Conservation (phyloP, 2,797 vertebrate species). For the Bufotes viridis region DNA sequence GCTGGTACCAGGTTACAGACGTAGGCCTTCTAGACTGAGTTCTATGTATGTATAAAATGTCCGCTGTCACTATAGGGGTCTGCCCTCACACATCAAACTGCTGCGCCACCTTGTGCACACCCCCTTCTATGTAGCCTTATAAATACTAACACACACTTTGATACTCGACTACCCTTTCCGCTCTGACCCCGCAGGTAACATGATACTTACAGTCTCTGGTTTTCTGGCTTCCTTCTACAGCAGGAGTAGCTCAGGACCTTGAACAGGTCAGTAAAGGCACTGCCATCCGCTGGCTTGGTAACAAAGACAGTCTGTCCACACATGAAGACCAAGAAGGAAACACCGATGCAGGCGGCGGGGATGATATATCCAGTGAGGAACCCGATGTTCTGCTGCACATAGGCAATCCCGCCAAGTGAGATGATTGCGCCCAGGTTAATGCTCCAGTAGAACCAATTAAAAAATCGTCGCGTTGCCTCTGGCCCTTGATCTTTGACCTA, state of each 20-base stretch:
- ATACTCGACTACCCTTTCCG: too few species aligned
- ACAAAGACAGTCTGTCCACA: slow-evolving; percentile 88
- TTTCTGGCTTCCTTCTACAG: slow-evolving; percentile 76
- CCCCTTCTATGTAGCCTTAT: too few species aligned
- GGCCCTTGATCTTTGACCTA: slow-evolving; percentile 94
- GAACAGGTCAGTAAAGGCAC: slow-evolving; percentile 92
- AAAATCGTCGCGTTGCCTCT: slow-evolving; percentile 93
- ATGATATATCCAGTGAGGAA: slow-evolving; percentile 88
- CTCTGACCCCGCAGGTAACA: too few species aligned
- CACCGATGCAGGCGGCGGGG: slow-evolving; percentile 85
- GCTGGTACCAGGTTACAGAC: too few species aligned
- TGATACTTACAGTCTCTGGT: slow-evolving; percentile 74
- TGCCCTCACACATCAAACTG: too few species aligned
- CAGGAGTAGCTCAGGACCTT: slow-evolving; percentile 85
- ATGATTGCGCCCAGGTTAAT: slow-evolving; percentile 95
- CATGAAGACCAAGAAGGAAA: slow-evolving; percentile 91
- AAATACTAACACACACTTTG: too few species aligned
- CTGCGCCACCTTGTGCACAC: too few species aligned
- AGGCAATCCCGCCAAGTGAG: slow-evolving; percentile 90
- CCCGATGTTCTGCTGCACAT: slow-evolving; percentile 91
- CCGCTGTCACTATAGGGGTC: too few species aligned
- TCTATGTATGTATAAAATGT: too few species aligned
- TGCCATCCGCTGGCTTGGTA: slow-evolving; percentile 92
- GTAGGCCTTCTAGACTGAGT: too few species aligned
- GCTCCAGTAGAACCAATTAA: slow-evolving; percentile 99